A percentile compares a stretch with the other conserved stretches of the same genome.
phyloP scores from a whole-genome alignment of 2,113 vertebrate species.

The Bothrops jararaca region DNA sequence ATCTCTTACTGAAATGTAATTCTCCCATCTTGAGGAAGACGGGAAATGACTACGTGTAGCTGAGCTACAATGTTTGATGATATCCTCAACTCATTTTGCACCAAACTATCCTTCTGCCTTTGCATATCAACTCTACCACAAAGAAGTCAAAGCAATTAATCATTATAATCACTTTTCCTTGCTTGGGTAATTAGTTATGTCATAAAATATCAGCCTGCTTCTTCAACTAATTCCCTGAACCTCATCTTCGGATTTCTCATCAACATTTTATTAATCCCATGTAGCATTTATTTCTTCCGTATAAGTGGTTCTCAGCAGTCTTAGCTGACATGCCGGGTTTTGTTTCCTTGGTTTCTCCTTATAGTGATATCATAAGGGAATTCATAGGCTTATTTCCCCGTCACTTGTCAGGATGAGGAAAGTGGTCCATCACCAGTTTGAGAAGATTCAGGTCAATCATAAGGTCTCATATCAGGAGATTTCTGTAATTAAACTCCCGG shows the following conservation, averaged over 20 bases:
- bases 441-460: background rate
- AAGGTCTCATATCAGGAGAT: background rate
- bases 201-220: constrained; percentile 57
- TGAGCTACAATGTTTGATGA: background rate
- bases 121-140: constrained; percentile 11
- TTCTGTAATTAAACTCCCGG: background rate
- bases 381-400: background rate
- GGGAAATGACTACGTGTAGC: background rate
- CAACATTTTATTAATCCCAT: constrained; percentile 51
- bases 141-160: constrained; percentile 48
- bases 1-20: constrained; percentile 42
- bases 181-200: constrained; percentile 56
- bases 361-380: background rate
- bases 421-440: background rate
- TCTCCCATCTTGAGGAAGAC: background rate
- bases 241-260: constrained; percentile 52
- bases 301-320: background rate
- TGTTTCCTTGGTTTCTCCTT: constrained; percentile 8
- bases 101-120: constrained; percentile 6
- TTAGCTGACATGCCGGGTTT: constrained; percentile 13
- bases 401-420: background rate
- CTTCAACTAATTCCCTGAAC: constrained; percentile 50
- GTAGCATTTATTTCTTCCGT: constrained; percentile 30
- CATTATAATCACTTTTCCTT: constrained; percentile 54
- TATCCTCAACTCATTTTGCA: constrained; percentile 6